Evolutionary conservation across 2,113 vertebrate species (phyloP).

Genomic region (Procavia capensis): DNA sequence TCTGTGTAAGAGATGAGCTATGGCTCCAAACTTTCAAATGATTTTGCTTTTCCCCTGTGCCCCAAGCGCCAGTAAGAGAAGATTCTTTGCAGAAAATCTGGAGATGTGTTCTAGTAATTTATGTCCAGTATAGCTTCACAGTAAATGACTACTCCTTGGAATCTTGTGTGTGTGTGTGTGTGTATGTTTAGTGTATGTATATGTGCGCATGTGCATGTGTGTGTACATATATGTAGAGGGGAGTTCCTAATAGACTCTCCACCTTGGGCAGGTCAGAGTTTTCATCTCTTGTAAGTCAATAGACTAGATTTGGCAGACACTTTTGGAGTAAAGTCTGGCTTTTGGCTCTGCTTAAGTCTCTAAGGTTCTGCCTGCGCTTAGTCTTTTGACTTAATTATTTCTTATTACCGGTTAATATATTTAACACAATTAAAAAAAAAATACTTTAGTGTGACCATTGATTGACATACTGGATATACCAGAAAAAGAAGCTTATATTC

Average conservation of each 20-base stretch:
- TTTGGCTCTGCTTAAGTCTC: background rate
- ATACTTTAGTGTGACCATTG: background rate
- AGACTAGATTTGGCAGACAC: background rate
- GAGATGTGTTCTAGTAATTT: background rate
- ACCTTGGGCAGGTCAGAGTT: background rate
- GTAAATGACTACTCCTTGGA: background rate
- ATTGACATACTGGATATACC: background rate
- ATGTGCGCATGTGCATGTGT: background rate
- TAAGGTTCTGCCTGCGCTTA: background rate
- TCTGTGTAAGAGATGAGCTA: background rate
- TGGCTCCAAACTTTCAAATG: background rate
- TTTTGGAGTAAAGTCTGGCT: background rate
- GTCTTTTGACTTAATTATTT: conserved; percentile 1
- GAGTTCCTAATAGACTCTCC: background rate
- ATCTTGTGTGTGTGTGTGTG: background rate
- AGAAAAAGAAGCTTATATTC: conserved; percentile 1
- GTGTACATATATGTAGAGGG: too few species aligned
- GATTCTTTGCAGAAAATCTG: conserved; percentile 12
- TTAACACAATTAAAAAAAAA: background rate
- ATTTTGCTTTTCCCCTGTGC: background rate
- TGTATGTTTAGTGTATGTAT: background rate
- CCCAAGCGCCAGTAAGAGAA: background rate
- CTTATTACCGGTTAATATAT: background rate
- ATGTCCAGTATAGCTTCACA: conserved; percentile 28
- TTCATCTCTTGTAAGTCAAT: background rate